Conservation (phyloP, 2,113 vertebrate genomes). For the Eptesicus fuscus region DNA sequence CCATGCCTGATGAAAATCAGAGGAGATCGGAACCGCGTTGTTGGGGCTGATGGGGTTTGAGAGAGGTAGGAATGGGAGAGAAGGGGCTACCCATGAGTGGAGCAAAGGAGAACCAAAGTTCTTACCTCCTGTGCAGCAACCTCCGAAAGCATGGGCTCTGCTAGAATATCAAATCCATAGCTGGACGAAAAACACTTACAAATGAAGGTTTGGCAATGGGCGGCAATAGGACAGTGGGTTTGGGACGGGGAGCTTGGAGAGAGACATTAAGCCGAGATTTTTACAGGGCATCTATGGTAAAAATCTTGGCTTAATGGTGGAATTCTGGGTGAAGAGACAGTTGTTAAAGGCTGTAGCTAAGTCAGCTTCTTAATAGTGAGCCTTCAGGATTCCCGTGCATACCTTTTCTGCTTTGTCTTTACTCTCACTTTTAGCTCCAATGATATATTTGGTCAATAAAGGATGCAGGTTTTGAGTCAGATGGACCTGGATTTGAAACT, state of each 20-base stretch:
- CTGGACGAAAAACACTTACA: not conserved
- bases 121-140: not conserved
- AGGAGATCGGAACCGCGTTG: not conserved
- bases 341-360: not conserved
- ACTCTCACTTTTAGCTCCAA: not conserved
- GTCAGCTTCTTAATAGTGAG: not conserved
- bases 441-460: not conserved
- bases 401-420: not conserved
- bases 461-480: not conserved
- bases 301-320: not conserved
- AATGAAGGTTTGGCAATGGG: not conserved
- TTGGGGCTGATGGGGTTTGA: not conserved
- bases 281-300: not conserved
- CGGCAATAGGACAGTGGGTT: not conserved
- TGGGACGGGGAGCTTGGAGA: not conserved
- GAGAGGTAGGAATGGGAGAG: not conserved
- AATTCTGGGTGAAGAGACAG: not conserved
- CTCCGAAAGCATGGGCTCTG: not conserved
- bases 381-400: not conserved
- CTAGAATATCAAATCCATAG: not conserved
- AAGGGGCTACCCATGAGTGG: not conserved
- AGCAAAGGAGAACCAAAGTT: not conserved
- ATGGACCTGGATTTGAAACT: not conserved
- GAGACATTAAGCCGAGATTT: not conserved
- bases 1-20: not conserved